phyloP scores from a whole-genome alignment of 2,113 vertebrate species.

The Thalassoma bifasciatum region DNA sequence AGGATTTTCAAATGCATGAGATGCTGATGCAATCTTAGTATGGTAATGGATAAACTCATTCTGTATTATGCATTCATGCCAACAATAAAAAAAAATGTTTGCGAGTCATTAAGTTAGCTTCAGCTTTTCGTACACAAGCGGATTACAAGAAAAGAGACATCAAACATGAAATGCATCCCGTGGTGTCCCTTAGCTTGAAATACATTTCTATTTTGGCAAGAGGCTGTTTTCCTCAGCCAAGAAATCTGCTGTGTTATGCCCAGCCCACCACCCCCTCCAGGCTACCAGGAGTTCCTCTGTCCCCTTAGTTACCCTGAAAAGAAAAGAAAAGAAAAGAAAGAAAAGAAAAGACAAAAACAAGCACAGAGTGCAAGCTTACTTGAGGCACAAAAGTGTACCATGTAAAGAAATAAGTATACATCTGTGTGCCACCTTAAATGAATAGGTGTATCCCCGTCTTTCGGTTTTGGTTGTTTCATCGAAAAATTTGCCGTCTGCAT shows the following conservation, averaged over 20 bases:
- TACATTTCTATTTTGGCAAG: constrained; percentile 52
- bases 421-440: not conserved
- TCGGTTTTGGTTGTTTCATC: not conserved
- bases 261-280: constrained; percentile 42
- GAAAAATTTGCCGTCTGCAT: not conserved
- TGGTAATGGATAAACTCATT: constrained; percentile 1
- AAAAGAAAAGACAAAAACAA: not conserved
- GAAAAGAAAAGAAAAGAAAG: constrained; percentile 10
- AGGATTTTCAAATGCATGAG: not conserved
- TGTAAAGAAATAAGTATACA: not conserved
- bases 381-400: not conserved
- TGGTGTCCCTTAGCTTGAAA: constrained; percentile 44
- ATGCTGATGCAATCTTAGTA: constrained; percentile 9
- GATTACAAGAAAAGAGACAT: constrained; percentile 40
- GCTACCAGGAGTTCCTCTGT: constrained; percentile 42
- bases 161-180: constrained; percentile 48
- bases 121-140: not conserved
- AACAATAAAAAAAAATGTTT: constrained; percentile 7
- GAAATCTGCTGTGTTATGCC: constrained; percentile 50
- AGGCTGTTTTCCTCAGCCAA: constrained; percentile 42
- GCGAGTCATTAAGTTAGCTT: constrained; percentile 21
- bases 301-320: constrained; percentile 29
- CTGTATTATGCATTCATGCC: not conserved
- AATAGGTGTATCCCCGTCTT: not conserved
- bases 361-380: not conserved